A percentile compares a stretch with the other conserved stretches of the same genome.
Conservation (phyloP, 2,797 vertebrate species). For the Rhinoraja longicauda region DNA sequence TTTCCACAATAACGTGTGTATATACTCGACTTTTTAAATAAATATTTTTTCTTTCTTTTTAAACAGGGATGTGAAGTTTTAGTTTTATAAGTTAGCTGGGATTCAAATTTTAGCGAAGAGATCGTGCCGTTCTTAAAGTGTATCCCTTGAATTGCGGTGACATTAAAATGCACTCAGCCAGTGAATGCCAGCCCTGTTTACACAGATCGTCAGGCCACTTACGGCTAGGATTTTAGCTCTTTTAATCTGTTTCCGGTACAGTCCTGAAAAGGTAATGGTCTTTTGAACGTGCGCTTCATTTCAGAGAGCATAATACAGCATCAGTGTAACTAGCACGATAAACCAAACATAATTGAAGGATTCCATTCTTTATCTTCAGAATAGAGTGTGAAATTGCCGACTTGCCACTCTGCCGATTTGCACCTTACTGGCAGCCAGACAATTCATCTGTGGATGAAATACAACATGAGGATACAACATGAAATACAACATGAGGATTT, state of each 20-base stretch:
- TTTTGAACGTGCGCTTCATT: not conserved
- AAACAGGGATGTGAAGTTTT: conserved; percentile 76
- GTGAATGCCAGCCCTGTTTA: not conserved
- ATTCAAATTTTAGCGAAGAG: conserved; percentile 35
- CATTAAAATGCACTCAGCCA: not conserved
- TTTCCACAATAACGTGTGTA: conserved; percentile 65
- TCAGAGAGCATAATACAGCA: not conserved
- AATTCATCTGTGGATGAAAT: not conserved
- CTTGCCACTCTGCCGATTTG: not conserved
- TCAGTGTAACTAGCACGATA: not conserved
- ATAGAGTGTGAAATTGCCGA: not conserved
- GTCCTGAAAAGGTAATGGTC: not conserved
- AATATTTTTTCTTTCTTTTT: conserved; percentile 52
- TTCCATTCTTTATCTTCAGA: not conserved
- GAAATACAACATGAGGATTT: not conserved
- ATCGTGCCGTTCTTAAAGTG: conserved; percentile 21
- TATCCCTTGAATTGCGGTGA: not conserved
- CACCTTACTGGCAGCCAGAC: not conserved
- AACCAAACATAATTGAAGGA: not conserved
- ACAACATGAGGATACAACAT: not conserved
- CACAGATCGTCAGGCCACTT: not conserved
- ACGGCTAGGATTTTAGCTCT: not conserved
- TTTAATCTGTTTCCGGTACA: not conserved
- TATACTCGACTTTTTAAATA: conserved; percentile 56
- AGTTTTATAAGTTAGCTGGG: conserved; percentile 69